Evolutionary conservation across 2,888 invertebrate genomes (phyloP).

Genomic region (Drosophila histrio): DNA sequence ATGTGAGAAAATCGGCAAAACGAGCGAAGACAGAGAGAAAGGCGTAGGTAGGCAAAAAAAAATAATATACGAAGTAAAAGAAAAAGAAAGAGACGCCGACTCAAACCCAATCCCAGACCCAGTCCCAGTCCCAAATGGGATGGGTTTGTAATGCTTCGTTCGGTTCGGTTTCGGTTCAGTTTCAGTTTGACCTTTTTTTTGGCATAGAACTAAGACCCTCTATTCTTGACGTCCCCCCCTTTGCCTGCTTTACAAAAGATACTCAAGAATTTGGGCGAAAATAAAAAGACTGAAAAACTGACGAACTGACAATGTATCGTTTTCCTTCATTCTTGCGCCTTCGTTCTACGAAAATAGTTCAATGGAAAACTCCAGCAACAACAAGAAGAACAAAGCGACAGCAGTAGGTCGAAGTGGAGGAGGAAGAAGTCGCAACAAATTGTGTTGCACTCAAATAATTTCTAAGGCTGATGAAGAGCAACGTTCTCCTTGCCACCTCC

Average conservation of each 20-base stretch:
- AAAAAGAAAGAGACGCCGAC: slow-evolving; percentile 10
- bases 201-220: slow-evolving; percentile 9
- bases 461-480: slow-evolving; percentile 39
- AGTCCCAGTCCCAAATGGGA: slow-evolving; percentile 27
- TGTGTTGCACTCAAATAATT: slow-evolving; percentile 44
- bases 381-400: slow-evolving; percentile 33
- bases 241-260: slow-evolving; percentile 26
- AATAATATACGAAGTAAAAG: slow-evolving; percentile 20
- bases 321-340: slow-evolving; percentile 39
- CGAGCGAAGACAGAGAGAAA: slow-evolving; percentile 23
- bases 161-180: slow-evolving; percentile 35
- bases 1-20: slow-evolving; percentile 71
- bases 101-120: neutral
- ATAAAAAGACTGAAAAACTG: slow-evolving; percentile 52
- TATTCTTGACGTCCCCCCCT: slow-evolving; percentile 19
- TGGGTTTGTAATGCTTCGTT: slow-evolving; percentile 63
- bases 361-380: slow-evolving; percentile 69
- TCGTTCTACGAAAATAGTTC: slow-evolving; percentile 71
- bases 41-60: slow-evolving; percentile 51
- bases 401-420: slow-evolving; percentile 50
- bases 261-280: slow-evolving; percentile 57
- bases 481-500: slow-evolving; percentile 8
- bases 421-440: slow-evolving; percentile 42
- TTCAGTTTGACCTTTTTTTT: slow-evolving; percentile 66
- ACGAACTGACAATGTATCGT: slow-evolving; percentile 34